Evolutionary conservation across 2,888 invertebrate species (phyloP).

Genomic region (Chromoteleia sp.): DNA sequence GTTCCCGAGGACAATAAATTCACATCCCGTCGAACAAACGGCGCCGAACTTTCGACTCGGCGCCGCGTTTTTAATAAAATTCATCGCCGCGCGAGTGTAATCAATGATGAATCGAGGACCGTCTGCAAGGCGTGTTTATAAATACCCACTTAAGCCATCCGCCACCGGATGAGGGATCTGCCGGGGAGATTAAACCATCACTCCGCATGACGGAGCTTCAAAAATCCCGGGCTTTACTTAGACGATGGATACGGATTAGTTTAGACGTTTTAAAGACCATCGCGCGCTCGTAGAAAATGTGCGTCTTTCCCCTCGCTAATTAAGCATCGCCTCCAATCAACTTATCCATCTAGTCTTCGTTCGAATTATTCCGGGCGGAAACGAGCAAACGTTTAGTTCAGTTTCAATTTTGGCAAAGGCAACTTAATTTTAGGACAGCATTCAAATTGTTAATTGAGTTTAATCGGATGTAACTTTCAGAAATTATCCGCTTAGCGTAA

Average conservation of each 20-base stretch:
- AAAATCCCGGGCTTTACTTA: constrained; percentile 78
- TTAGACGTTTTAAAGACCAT: constrained; percentile 75
- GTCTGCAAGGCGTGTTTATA: constrained; percentile 70
- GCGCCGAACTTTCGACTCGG: constrained; percentile 26
- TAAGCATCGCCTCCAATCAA: constrained; percentile 49
- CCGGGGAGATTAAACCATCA: constrained; percentile 81
- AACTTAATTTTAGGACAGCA: not conserved
- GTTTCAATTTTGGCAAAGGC: not conserved
- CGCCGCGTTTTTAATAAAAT: constrained; percentile 41
- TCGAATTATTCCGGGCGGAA: constrained; percentile 24
- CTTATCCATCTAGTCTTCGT: constrained; percentile 30
- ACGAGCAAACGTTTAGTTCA: constrained; percentile 3
- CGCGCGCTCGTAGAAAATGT: constrained; percentile 57
- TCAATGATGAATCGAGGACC: constrained; percentile 67
- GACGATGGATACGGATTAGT: constrained; percentile 78
- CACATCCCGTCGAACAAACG: constrained; percentile 24
- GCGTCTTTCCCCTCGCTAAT: constrained; percentile 51
- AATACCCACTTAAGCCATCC: constrained; percentile 68
- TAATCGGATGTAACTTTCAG: no score
- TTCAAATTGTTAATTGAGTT: no score
- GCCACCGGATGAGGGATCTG: constrained; percentile 70
- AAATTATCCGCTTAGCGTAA: no score
- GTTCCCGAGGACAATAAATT: constrained; percentile 50
- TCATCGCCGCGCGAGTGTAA: constrained; percentile 39
- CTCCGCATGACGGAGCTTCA: constrained; percentile 79